Conservation (phyloP, 1,140 invertebrate genomes). For the Heterodera carotae region DNA sequence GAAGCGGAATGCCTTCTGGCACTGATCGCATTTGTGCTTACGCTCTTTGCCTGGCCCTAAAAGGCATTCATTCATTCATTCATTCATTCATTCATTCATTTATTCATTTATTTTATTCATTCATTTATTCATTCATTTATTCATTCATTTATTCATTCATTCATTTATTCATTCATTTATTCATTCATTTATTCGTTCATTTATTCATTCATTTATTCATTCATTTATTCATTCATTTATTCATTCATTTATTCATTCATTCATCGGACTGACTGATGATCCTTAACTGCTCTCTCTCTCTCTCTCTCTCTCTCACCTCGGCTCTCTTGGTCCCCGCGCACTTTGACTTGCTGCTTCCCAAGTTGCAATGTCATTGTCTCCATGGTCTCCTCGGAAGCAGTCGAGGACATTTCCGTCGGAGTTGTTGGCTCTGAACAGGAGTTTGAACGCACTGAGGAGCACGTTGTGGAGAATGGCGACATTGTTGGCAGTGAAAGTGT, state of each 20-base stretch:
- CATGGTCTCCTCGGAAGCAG: not conserved
- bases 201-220: not conserved
- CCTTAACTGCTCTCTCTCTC: too few relatives aligned
- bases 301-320: not conserved
- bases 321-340: not conserved
- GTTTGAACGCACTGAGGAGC: not conserved
- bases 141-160: not conserved
- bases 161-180: not conserved
- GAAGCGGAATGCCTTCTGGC: conserved; percentile 69
- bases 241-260: not conserved
- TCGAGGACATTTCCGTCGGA: not conserved
- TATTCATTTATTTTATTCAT: not conserved
- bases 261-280: too few relatives aligned
- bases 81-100: not conserved
- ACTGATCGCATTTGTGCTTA: conserved; percentile 38
- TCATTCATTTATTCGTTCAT: not conserved
- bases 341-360: too few relatives aligned
- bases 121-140: not conserved
- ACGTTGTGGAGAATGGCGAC: not conserved
- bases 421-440: not conserved
- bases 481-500: not conserved
- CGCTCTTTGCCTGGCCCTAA: conserved; percentile 18
- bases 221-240: not conserved
- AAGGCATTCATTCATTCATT: not conserved
- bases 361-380: too few relatives aligned